Base-by-base conservation (phyloP, 2,888 invertebrate species). In the Brachynemurus nebulosus region DNA sequence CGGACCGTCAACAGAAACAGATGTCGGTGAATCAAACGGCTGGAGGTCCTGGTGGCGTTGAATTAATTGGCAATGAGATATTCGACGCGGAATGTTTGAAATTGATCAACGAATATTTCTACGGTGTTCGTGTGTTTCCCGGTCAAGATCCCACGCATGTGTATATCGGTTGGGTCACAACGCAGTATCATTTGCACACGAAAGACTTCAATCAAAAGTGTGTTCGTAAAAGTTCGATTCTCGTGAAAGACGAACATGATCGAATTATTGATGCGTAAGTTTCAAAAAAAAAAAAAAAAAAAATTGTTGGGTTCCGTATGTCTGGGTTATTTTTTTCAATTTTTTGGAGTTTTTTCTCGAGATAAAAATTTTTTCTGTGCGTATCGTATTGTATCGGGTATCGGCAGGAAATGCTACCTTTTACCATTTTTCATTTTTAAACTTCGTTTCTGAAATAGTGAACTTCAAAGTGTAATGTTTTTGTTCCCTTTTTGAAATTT, bases 151-250 rank as follows among this genome's bases (percentile, higher is more conserved):
- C 92, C 0, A 80, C 83, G 0, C 88, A 91, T 60, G 90, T 97
- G 18, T 97, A 91, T 64, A 86, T 98, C 1, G 98, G 99, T 14
- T 99, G 98, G 98, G 97, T 99, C 41, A 97, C 96, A 1, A 95
- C 98, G 0, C 93, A 95, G 60, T 98, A 93, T 63, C 91, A 92
- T 59, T 67, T 88, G 41, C 86, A 89, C 57, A 90, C 89, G 47
- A 86, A 83, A 54, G 86, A 91, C 57, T 89, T 93, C 62, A 92
- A 90, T 61, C 82, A 88, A 63, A 80, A 76, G 52, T 83, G 86
- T 58, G 90, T 92, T 1, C 76, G 85, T 41, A 84, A 83, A 57
- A 78, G 81, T 0, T 85, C 89, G 0, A 83, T 91, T 36, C 72
- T 83, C 47, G 78, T 88, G 48, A 76, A 81, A 16, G 86, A 90